phyloP scores from a whole-genome alignment of 2,797 vertebrate genomes.

The Crax fasciolata region DNA sequence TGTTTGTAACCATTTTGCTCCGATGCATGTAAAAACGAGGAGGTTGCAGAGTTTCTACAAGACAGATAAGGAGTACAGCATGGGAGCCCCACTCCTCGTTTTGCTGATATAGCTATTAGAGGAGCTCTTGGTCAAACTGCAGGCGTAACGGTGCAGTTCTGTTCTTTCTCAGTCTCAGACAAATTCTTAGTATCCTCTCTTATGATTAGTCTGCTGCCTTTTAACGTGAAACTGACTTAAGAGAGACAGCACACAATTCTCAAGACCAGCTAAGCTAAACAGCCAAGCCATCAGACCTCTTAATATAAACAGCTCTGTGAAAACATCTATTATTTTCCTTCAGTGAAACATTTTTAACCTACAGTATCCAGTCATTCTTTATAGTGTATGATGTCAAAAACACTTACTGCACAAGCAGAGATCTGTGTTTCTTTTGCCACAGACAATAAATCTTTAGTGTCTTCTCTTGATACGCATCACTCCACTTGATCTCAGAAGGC shows the following conservation, averaged over 20 bases:
- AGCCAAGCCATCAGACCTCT: not conserved
- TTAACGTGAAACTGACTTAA: not conserved
- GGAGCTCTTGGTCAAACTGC: not conserved
- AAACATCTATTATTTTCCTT: constrained; percentile 45
- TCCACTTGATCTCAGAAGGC: constrained; percentile 84
- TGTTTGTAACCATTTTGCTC: not conserved
- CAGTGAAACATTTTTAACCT: constrained; percentile 65
- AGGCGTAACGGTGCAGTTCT: not conserved
- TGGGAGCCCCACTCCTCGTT: not conserved
- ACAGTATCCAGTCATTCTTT: constrained; percentile 72
- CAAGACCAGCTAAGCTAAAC: not conserved
- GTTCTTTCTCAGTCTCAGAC: not conserved
- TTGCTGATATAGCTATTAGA: not conserved
- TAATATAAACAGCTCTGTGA: constrained; percentile 12
- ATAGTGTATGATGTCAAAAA: constrained; percentile 81
- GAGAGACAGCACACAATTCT: not conserved
- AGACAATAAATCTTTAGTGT: constrained; percentile 88
- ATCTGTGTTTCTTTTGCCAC: constrained; percentile 88
- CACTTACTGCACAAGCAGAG: constrained; percentile 81
- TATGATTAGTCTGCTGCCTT: not conserved
- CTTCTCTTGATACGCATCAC: constrained; percentile 82
- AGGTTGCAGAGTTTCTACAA: not conserved
- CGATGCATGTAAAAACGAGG: not conserved
- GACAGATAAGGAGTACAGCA: not conserved
- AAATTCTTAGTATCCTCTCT: not conserved